Evolutionary conservation across 2,113 vertebrate species (phyloP).

Genomic region (Corythoichthys haematopterus): DNA sequence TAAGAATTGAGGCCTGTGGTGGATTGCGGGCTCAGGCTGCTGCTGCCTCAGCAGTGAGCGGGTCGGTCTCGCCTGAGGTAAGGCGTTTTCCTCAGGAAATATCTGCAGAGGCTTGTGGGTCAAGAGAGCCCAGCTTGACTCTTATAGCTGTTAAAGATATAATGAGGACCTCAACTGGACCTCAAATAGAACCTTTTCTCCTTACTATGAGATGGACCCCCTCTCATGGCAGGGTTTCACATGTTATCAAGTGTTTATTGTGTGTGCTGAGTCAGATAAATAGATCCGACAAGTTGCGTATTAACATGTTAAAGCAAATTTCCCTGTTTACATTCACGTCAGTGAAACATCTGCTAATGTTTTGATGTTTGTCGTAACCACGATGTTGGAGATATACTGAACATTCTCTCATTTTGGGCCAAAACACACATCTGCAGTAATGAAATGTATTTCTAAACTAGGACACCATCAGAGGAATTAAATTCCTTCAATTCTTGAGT

Average conservation of each 20-base stretch:
- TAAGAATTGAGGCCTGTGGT: conserved; percentile 58
- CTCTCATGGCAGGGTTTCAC: conserved; percentile 18
- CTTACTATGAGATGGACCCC: conserved; percentile 24
- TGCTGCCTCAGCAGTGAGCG: conserved; percentile 67
- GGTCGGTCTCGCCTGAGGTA: conserved; percentile 60
- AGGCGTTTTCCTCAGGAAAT: conserved; percentile 77
- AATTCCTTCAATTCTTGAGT: neutral
- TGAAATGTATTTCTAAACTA: conserved; percentile 8
- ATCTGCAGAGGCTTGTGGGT: conserved; percentile 66
- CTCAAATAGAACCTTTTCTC: conserved; percentile 49
- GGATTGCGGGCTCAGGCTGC: conserved; percentile 63
- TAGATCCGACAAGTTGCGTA: conserved; percentile 9
- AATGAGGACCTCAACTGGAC: conserved; percentile 25
- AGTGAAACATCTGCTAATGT: neutral
- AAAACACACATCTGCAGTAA: conserved; percentile 6
- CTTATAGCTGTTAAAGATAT: conserved; percentile 12
- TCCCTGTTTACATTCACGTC: conserved; percentile 19
- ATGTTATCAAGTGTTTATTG: conserved; percentile 22
- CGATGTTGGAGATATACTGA: neutral
- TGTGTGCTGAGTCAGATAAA: conserved; percentile 13
- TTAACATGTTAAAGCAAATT: conserved; percentile 14
- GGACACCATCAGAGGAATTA: neutral
- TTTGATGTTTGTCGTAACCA: conserved; percentile 9
- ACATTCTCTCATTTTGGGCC: conserved; percentile 3
- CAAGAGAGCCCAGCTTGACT: conserved; percentile 45